Conservation (phyloP, 2,113 vertebrate species). For the Athene noctua region DNA sequence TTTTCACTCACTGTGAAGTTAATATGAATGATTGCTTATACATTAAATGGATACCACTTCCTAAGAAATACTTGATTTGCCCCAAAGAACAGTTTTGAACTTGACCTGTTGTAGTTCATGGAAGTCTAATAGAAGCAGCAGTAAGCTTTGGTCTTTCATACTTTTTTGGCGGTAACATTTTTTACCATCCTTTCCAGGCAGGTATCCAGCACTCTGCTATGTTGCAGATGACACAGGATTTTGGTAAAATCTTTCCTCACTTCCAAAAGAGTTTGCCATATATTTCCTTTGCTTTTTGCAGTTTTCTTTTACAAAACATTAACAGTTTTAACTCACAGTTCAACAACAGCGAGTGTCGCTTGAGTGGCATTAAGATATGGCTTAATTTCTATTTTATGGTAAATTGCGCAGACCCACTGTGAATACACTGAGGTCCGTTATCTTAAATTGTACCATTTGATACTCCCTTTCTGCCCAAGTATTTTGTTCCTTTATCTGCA, state of each 20-base stretch:
- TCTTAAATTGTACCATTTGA: neutral
- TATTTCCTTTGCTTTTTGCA: neutral
- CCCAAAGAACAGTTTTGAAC: neutral
- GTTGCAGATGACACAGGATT: neutral
- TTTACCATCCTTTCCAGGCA: neutral
- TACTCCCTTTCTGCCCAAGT: neutral
- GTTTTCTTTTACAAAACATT: neutral
- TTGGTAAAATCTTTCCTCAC: fast-evolving
- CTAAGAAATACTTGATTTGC: neutral
- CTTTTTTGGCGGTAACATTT: neutral
- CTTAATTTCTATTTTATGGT: neutral
- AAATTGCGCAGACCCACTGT: neutral
- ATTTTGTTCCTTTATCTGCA: neutral
- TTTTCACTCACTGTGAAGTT: neutral
- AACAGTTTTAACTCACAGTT: neutral
- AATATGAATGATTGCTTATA: neutral
- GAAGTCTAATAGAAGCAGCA: neutral
- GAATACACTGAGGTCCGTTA: neutral
- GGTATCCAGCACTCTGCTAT: neutral
- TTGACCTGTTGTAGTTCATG: neutral
- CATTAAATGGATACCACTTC: neutral
- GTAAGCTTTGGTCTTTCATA: neutral
- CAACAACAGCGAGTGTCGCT: neutral
- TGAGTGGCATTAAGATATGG: neutral
- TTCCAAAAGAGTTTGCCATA: neutral